A percentile compares a stretch with the other conserved stretches of the same genome.
Conservation (phyloP, 2,888 invertebrate genomes). For the Gastracanthus pulcherrimus region DNA sequence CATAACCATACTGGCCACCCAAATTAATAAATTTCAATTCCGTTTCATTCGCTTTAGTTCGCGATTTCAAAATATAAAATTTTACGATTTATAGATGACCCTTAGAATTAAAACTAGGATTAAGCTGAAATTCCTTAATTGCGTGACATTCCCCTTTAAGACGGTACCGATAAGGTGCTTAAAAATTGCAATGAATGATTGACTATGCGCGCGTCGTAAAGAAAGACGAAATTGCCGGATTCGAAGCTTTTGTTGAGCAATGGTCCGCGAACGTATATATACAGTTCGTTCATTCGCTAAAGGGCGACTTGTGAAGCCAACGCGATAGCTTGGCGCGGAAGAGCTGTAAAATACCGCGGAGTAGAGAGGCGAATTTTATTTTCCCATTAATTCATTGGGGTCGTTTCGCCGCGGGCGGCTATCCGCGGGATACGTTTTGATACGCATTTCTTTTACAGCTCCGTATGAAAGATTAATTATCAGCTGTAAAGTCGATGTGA, state of each 20-base stretch:
- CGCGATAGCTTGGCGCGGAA: background rate
- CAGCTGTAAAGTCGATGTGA: constrained; percentile 4
- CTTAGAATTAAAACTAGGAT: no score
- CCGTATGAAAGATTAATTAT: constrained; percentile 30
- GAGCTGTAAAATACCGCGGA: constrained; percentile 8
- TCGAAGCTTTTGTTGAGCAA: background rate
- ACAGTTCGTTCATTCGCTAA: background rate
- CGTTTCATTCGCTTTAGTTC: no score
- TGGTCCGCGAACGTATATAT: background rate
- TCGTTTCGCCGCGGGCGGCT: background rate
- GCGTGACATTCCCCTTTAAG: no score
- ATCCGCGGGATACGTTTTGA: background rate
- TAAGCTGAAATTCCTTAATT: no score
- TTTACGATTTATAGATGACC: no score
- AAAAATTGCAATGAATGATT: background rate
- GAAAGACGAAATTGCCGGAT: background rate
- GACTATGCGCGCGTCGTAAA: constrained; percentile 4
- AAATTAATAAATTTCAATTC: no score
- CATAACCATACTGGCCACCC: no score
- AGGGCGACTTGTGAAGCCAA: background rate
- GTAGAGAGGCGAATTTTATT: constrained; percentile 35
- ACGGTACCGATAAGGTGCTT: no score
- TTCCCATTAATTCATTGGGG: constrained; percentile 32
- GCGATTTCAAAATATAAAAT: no score
- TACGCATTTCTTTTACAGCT: constrained; percentile 11